Conservation (phyloP, 2,797 vertebrate genomes). For the Lophura swinhoii region DNA sequence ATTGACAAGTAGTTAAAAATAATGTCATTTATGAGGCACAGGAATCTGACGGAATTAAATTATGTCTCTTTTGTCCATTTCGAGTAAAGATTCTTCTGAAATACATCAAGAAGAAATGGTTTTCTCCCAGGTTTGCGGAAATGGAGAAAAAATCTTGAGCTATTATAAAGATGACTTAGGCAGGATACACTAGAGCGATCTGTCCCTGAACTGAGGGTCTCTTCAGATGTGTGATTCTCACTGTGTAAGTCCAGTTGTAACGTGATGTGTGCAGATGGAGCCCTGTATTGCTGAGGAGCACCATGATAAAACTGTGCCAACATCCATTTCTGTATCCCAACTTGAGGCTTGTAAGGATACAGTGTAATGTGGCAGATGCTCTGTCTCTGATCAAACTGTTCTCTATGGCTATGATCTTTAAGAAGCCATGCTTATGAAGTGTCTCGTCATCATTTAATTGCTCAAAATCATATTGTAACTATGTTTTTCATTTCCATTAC, state of each 20-base stretch:
- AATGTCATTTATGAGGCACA: neutral
- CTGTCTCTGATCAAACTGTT: slow-evolving; percentile 31
- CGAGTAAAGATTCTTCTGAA: neutral
- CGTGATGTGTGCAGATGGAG: neutral
- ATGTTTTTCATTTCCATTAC: neutral
- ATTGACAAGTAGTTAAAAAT: neutral
- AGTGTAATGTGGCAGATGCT: neutral
- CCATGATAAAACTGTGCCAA: neutral
- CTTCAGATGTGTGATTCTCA: neutral
- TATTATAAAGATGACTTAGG: neutral
- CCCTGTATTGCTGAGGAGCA: neutral
- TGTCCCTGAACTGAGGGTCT: neutral
- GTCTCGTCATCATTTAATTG: neutral
- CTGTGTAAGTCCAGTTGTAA: neutral
- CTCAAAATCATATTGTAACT: neutral
- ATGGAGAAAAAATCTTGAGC: neutral
- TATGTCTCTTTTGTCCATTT: neutral
- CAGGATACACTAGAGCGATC: neutral
- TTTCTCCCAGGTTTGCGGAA: neutral
- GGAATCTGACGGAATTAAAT: neutral
- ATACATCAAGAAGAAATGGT: neutral
- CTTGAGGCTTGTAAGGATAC: neutral
- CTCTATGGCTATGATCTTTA: neutral
- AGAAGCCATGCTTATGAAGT: neutral
- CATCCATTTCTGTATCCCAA: neutral